Evolutionary conservation across 2,888 invertebrate genomes (phyloP), one percentile per base, ranked within the genome.

Genomic region (Meandrusa payeni): DNA sequence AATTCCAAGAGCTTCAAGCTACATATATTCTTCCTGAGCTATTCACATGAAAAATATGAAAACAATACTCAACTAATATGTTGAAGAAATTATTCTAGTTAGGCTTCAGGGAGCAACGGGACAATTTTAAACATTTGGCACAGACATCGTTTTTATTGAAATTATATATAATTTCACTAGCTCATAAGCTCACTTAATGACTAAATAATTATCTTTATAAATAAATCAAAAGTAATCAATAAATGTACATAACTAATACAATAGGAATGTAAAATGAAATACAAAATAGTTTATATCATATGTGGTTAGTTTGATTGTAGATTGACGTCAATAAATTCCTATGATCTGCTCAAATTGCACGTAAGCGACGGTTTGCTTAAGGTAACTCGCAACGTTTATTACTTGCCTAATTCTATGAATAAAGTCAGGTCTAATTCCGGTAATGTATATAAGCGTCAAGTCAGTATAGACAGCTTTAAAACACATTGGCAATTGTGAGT

Each of bases 1-100:
- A 58, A 46, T 45, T 48, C 45, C 36, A 29, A 48, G 46, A 55
- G 69, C 68, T 69, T 69, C 54, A 60, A 67, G 64, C 68, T 61
- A 59, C 34, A 56, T n/a, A n/a, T n/a, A n/a, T n/a, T n/a, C n/a
- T n/a, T n/a, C n/a, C n/a, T n/a, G n/a, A n/a, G n/a, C n/a, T n/a
- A 55, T 56, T 44, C 23, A 54, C 12, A 22, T n/a, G 3, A 17
- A 19, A 27, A 20, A 26, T 17, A n/a, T 17, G 2, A 1, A 6
- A 9, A 19, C 17, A 26, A 33, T 19, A 12, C 4, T 15, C 2
- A 15, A 15, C 2, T 15, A 15, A 15, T 15, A 15, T 15, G 4
- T n/a, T n/a, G n/a, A n/a, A 15, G 15, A 15, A 15, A 15, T 15
- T 15, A 15, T 3, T 15, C 4, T 15, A 2, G 15, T 4, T 2